A percentile compares a stretch with the other conserved stretches of the same genome.
phyloP scores from a whole-genome alignment of 2,888 invertebrate species.

The Sminthurinus aureus region DNA sequence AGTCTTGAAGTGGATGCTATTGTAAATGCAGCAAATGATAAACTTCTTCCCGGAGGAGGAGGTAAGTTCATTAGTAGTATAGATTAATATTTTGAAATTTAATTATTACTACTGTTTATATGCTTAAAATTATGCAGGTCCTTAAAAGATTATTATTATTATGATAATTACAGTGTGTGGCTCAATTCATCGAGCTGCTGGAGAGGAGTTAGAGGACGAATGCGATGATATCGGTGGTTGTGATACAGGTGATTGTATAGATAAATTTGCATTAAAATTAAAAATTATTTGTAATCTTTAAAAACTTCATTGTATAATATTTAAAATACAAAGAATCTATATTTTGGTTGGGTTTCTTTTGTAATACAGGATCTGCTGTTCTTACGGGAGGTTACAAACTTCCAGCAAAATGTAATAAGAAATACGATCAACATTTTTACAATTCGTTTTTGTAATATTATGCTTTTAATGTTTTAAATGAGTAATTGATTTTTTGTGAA shows the following conservation, averaged over 20 bases:
- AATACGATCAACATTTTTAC: background rate
- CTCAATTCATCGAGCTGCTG: slow-evolving; percentile 85
- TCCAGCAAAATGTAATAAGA: slow-evolving; percentile 79
- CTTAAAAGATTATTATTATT: too few species aligned
- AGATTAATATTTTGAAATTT: background rate
- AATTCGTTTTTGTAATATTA: background rate
- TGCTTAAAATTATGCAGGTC: too few species aligned
- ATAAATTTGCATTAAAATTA: too few species aligned
- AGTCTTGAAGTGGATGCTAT: slow-evolving; percentile 84
- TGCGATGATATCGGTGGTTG: slow-evolving; percentile 78
- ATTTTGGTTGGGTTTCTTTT: too few species aligned
- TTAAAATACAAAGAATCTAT: too few species aligned
- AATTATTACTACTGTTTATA: too few species aligned
- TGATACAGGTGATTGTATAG: too few species aligned
- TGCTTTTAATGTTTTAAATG: background rate
- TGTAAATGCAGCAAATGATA: slow-evolving; percentile 87
- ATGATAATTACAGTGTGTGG: slow-evolving; percentile 79
- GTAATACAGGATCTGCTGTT: slow-evolving; percentile 87
- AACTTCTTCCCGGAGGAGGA: slow-evolving; percentile 81
- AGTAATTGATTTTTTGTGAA: background rate
- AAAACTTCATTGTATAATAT: too few species aligned
- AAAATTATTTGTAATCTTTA: too few species aligned
- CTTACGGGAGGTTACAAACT: slow-evolving; percentile 82
- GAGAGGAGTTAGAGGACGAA: slow-evolving; percentile 73
- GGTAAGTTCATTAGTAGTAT: slow-evolving; percentile 42